A percentile compares a stretch with the other conserved stretches of the same genome.
phyloP scores from a whole-genome alignment of 2,797 vertebrate genomes.

The Valencia hispanica region DNA sequence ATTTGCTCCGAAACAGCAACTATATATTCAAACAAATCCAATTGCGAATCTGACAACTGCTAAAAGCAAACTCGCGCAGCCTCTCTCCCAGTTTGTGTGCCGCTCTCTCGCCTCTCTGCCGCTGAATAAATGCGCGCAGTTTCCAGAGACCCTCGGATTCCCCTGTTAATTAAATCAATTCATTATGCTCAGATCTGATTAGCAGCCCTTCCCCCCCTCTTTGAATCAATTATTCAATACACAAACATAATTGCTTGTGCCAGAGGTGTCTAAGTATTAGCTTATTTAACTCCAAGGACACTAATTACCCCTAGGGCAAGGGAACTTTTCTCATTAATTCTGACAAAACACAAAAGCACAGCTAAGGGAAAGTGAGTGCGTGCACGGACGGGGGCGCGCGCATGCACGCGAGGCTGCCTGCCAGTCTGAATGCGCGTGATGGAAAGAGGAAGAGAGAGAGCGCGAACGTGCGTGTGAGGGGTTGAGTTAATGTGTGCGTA shows the following conservation, averaged over 20 bases:
- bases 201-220: constrained; percentile 97
- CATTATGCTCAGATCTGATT: constrained; percentile 99
- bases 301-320: constrained; percentile 99
- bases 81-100: constrained; percentile 85
- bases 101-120: constrained; percentile 85
- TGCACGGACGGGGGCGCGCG: constrained; percentile 21
- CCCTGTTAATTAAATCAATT: constrained; percentile 99
- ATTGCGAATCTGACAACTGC: constrained; percentile 84
- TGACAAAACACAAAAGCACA: constrained; percentile 99
- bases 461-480: constrained; percentile 50
- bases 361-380: constrained; percentile 89
- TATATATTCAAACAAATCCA: constrained; percentile 87
- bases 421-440: constrained; percentile 64
- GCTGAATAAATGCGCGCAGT: constrained; percentile 92
- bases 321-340: constrained; percentile 99
- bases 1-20: constrained; percentile 89
- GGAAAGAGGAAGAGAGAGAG: constrained; percentile 44
- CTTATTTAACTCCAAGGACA: constrained; percentile 99
- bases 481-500: constrained; percentile 62
- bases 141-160: constrained; percentile 98
- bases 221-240: constrained; percentile 99
- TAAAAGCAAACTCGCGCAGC: constrained; percentile 87
- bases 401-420: constrained; percentile 52
- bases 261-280: constrained; percentile 99
- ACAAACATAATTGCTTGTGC: constrained; percentile 99